Evolutionary conservation across 2,797 vertebrate species (phyloP).

Genomic region (Rhyacichthys aspro): DNA sequence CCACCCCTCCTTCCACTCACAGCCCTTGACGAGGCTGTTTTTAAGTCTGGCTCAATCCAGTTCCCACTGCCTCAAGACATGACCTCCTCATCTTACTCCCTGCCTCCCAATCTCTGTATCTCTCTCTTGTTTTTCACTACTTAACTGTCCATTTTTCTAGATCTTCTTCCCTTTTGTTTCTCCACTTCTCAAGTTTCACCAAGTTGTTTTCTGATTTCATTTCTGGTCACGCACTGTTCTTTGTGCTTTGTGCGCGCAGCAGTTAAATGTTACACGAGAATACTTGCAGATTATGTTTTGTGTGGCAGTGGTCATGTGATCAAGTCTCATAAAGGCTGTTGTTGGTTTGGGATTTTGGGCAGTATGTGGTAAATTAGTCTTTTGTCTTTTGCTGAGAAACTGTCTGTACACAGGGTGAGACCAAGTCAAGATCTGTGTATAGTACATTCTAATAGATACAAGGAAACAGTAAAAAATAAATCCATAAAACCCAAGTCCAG

Average conservation of each 20-base stretch:
- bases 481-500: no score
- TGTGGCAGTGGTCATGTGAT: not conserved
- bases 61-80: constrained; percentile 57
- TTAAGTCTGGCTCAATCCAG: constrained; percentile 78
- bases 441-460: no score
- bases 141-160: constrained; percentile 4
- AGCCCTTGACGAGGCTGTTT: constrained; percentile 52
- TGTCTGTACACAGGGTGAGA: no score
- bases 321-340: no score
- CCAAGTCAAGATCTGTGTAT: no score
- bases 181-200: not conserved
- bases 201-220: not conserved
- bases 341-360: no score
- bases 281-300: not conserved
- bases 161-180: not conserved
- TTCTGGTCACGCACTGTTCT: not conserved
- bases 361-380: no score
- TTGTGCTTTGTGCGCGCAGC: not conserved
- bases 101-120: constrained; percentile 2
- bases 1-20: constrained; percentile 34
- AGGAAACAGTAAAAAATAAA: no score
- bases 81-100: constrained; percentile 39
- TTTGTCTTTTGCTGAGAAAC: no score
- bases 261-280: not conserved
- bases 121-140: not conserved